phyloP scores from a whole-genome alignment of 2,797 vertebrate genomes.

The Gymnocypris eckloni region DNA sequence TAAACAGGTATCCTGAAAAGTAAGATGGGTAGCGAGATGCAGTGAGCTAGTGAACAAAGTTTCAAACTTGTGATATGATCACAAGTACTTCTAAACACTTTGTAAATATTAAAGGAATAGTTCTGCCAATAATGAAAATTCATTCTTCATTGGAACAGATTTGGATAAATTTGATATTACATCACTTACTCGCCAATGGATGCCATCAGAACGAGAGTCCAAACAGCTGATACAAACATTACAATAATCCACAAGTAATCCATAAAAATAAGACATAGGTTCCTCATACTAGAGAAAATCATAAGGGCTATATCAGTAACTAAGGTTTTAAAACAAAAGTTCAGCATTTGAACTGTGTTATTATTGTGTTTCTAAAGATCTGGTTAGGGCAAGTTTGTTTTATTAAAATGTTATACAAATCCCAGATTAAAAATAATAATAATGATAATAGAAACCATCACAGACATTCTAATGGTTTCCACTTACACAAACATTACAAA shows the following conservation, averaged over 20 bases:
- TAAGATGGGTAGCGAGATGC: neutral
- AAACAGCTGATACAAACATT: neutral
- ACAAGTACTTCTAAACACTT: neutral
- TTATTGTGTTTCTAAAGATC: no score
- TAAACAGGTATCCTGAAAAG: neutral
- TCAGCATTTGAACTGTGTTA: neutral
- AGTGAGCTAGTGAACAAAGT: neutral
- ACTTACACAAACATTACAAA: neutral
- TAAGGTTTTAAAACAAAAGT: neutral
- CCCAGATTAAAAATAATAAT: no score
- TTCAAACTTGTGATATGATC: neutral
- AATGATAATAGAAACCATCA: neutral
- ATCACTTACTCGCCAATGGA: neutral
- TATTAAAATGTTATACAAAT: no score
- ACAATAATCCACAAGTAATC: neutral
- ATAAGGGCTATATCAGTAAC: neutral
- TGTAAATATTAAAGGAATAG: neutral
- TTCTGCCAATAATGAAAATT: neutral
- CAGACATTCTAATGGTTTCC: no score
- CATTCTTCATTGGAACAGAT: neutral
- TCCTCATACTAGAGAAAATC: no score
- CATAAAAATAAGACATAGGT: neutral
- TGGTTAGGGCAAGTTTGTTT: no score
- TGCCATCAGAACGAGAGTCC: neutral
- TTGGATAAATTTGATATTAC: neutral